These are phyloP conservation scores for Luperina testacea DNA, from an alignment of 2,888 invertebrate genomes.

Conservation along the genomic window DNA sequence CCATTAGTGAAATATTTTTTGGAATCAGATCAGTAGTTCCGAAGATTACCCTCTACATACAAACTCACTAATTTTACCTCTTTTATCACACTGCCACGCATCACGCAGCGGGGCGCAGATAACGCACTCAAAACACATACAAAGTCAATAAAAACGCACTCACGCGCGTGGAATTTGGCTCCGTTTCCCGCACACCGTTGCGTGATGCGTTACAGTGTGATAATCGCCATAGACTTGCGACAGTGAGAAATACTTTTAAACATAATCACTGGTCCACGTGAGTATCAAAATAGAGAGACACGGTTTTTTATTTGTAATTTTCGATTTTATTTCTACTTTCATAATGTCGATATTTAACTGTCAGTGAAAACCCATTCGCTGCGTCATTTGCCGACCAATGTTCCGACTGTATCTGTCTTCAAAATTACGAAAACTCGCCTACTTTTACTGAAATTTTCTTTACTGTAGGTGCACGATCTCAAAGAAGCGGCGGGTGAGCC, in stretches of 20 bases:
- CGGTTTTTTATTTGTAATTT: neutral
- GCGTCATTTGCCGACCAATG: neutral
- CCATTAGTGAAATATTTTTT: no score
- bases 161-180: no score
- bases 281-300: neutral
- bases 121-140: no score
- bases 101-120: no score
- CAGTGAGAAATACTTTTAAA: neutral
- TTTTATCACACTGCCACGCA: no score
- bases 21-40: no score
- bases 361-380: neutral
- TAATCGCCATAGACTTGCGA: no score
- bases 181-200: no score
- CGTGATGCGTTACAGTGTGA: no score
- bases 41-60: no score
- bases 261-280: neutral
- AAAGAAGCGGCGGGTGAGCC: constrained; percentile 83
- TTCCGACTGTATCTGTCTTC: neutral
- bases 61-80: no score
- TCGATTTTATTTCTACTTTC: neutral
- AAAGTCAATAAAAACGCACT: no score
- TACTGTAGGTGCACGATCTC: constrained; percentile 88
- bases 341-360: neutral
- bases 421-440: neutral
- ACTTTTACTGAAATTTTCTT: neutral